Base-by-base conservation (phyloP, 2,797 vertebrate species). In the Melopsittacus undulatus region DNA sequence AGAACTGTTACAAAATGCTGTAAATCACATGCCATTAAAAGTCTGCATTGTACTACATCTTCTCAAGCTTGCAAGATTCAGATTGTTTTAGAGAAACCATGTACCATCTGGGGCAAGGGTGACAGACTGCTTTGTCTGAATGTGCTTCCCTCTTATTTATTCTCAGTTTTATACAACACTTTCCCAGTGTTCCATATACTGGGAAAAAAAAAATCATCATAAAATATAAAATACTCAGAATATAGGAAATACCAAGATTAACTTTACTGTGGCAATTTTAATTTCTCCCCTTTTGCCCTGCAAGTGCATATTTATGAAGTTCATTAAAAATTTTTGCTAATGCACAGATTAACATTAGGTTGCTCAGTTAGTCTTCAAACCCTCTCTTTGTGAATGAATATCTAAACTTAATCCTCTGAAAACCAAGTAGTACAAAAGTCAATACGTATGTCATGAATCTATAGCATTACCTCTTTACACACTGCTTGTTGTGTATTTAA, bases 361-460 rank as follows among this genome's bases (percentile, higher is more conserved):
- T 87, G n/a, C 61, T 89, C 63, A 19, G 22, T 30, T 70, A 87
- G 40, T 87, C 77, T 57, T 87, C 83, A 61, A 82, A 36, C 30
- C n/a, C 51, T 70, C 51, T 76, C 29, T 29, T 36, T 77, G 67
- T 80, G 63, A 87, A 89, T 18, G 4, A 92, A 74, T 48, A 87
- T 15, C 54, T 84, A 76, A 79, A 87, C 36, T 82, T 92, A 97
- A 95, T 95, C 88, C 88, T 90, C 83, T 87, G 90, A 76, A 96
- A 94, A 84, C 46, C 40, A 90, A 76, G 67, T 14, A 89, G 77
- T 79, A 70, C 59, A 89, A 84, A 93, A 96, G 81, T 94, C 92
- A 95, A 87, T 90, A 84, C 11, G 11, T 1, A 0, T 89, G 68
- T 80, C 81, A 49, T 22, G 56, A 90, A 94, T 90, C 91, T 74